These are phyloP conservation scores for Anolis sagrei DNA, from an alignment of 2,113 vertebrate genomes.

Conservation along the genomic window DNA sequence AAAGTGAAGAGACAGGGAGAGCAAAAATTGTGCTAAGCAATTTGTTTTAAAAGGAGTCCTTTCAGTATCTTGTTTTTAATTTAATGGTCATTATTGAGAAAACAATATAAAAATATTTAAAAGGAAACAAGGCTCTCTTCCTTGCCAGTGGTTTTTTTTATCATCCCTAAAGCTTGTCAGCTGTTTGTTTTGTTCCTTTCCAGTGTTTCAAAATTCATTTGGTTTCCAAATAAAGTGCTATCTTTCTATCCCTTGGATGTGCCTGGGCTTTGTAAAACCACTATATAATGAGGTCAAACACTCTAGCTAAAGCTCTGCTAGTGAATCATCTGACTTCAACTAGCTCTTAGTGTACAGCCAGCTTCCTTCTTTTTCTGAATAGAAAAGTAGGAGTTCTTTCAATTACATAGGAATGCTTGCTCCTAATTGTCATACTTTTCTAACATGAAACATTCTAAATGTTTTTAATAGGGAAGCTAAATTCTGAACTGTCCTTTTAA, in stretches of 20 bases:
- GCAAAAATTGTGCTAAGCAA: background rate
- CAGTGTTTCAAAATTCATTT: slow-evolving; percentile 9
- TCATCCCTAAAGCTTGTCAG: background rate
- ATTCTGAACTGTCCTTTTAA: background rate
- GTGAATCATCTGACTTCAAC: background rate
- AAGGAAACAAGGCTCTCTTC: background rate
- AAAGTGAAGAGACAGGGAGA: background rate
- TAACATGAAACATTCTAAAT: background rate
- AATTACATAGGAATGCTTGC: background rate
- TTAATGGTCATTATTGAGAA: background rate
- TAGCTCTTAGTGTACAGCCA: background rate
- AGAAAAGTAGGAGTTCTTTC: slow-evolving; percentile 1
- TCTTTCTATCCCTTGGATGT: slow-evolving; percentile 8
- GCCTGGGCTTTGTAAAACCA: background rate
- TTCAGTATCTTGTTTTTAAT: background rate
- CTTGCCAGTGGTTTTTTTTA: background rate
- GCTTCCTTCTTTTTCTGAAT: background rate
- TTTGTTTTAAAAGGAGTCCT: background rate
- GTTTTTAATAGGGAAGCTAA: background rate
- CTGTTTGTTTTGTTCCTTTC: slow-evolving; percentile 12
- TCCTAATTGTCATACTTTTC: background rate
- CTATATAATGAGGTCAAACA: slow-evolving; percentile 17
- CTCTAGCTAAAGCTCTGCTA: background rate
- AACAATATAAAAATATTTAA: background rate
- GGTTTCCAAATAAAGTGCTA: background rate